These are phyloP conservation scores for Brachypteracias leptosomus DNA, from an alignment of 2,113 vertebrate species.

Conservation along the genomic window DNA sequence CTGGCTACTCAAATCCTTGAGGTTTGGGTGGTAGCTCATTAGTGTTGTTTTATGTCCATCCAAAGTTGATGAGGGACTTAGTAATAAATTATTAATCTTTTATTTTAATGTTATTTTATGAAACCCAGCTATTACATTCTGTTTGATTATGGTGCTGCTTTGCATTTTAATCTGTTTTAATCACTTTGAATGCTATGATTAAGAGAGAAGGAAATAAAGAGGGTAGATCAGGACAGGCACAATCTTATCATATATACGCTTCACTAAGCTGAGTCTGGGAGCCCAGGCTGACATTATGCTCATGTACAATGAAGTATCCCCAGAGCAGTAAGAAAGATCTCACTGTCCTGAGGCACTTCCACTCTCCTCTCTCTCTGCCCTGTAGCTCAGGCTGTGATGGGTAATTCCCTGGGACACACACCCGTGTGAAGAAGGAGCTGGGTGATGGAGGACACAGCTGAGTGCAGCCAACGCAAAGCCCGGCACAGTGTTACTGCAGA, in stretches of 20 bases:
- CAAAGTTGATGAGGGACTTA: neutral
- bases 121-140: neutral
- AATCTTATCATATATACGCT: neutral
- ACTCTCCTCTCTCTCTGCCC: neutral
- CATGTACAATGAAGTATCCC: accelerated
- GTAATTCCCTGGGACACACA: neutral
- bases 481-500: neutral
- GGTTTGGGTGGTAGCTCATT: neutral
- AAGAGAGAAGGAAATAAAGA: neutral
- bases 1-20: neutral
- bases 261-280: neutral
- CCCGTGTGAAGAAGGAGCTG: neutral
- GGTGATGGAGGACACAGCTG: neutral
- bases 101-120: neutral
- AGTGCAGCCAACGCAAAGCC: neutral
- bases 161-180: neutral
- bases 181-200: neutral
- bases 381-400: neutral
- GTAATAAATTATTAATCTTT: neutral
- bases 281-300: neutral
- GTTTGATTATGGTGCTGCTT: neutral
- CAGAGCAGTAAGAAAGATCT: neutral
- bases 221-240: neutral
- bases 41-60: neutral
- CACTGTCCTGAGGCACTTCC: neutral